Evolutionary conservation across 2,888 invertebrate species (phyloP).

Genomic region (Bruchidius siliquastri): DNA sequence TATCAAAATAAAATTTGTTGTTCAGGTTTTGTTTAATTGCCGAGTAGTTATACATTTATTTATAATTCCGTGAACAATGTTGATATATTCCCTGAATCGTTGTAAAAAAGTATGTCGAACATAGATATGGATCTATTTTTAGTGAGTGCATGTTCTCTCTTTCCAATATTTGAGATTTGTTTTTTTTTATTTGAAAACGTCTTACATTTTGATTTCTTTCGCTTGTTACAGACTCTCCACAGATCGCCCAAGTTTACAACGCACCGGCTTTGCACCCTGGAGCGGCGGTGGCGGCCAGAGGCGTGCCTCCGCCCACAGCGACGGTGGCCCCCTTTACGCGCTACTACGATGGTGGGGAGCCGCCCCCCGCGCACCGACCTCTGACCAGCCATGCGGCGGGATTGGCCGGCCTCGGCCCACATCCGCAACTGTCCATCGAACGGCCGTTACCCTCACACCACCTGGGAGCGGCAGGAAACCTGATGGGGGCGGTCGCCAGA

Average conservation of each 20-base stretch:
- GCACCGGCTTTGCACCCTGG: constrained; percentile 34
- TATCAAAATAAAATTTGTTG: too few species aligned
- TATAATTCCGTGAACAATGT: too few species aligned
- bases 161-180: too few species aligned
- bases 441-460: constrained; percentile 37
- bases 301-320: not conserved
- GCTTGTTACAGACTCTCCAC: constrained; percentile 55
- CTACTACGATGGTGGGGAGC: constrained; percentile 60
- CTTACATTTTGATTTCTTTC: too few species aligned
- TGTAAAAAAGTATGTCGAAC: too few species aligned
- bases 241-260: constrained; percentile 55
- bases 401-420: constrained; percentile 37
- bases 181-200: too few species aligned
- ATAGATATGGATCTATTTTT: too few species aligned
- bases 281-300: not conserved
- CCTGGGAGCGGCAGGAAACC: constrained; percentile 45
- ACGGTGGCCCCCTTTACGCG: constrained; percentile 46
- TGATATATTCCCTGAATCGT: too few species aligned
- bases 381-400: constrained; percentile 44
- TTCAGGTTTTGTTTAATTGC: too few species aligned
- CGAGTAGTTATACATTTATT: too few species aligned
- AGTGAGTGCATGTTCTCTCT: too few species aligned
- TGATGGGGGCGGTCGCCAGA: constrained; percentile 44
- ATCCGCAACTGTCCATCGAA: constrained; percentile 41
- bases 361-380: constrained; percentile 57